Evolutionary conservation across 2,888 invertebrate species (phyloP).

Genomic region (Apamea anceps): DNA sequence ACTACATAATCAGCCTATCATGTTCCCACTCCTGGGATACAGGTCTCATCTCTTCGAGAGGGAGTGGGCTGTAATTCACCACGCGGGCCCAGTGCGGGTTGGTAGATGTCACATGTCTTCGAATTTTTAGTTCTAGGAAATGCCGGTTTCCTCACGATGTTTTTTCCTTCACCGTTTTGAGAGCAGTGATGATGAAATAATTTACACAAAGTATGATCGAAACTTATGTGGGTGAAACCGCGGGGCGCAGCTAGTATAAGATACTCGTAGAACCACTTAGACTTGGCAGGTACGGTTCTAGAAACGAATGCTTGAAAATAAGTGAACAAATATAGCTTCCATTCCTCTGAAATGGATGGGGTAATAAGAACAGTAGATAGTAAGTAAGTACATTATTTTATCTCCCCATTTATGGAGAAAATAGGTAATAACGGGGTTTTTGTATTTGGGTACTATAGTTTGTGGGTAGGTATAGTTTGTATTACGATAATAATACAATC

Average conservation of each 20-base stretch:
- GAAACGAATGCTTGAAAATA: slow-evolving; percentile 39
- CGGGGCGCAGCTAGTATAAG: neutral
- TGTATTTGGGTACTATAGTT: neutral
- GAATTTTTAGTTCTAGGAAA: too few relatives aligned
- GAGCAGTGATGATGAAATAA: too few relatives aligned
- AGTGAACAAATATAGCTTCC: slow-evolving; percentile 33
- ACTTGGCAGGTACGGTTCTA: slow-evolving; percentile 16
- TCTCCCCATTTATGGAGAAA: slow-evolving; percentile 26
- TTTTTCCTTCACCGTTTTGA: too few relatives aligned
- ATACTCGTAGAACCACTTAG: slow-evolving; percentile 32
- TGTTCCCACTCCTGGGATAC: too few relatives aligned
- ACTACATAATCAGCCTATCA: too few relatives aligned
- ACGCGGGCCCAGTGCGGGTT: too few relatives aligned
- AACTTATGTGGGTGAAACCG: too few relatives aligned
- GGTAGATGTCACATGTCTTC: too few relatives aligned
- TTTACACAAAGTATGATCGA: too few relatives aligned
- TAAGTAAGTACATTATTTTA: slow-evolving; percentile 49
- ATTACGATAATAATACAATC: neutral
- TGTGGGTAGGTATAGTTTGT: neutral
- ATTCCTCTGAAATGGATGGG: slow-evolving; percentile 45
- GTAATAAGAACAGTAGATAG: slow-evolving; percentile 49
- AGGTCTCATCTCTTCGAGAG: too few relatives aligned
- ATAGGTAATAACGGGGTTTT: slow-evolving; percentile 36
- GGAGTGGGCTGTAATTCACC: too few relatives aligned
- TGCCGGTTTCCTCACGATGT: too few relatives aligned